phyloP scores from a whole-genome alignment of 2,113 vertebrate species.

The Chitala chitala region DNA sequence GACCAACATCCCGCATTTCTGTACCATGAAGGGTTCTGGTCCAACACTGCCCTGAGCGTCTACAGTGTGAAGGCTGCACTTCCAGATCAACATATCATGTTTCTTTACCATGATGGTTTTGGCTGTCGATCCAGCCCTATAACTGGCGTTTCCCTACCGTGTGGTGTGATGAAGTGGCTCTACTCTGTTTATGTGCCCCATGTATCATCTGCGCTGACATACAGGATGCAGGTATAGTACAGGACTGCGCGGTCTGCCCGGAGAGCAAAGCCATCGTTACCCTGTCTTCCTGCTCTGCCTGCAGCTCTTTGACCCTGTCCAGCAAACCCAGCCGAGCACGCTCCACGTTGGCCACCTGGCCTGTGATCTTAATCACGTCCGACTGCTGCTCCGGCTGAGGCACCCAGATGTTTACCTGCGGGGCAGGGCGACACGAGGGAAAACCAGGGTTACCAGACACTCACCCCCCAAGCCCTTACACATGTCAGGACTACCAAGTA shows the following conservation, averaged over 20 bases:
- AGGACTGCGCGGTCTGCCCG: background rate
- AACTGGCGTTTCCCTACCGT: too few species aligned
- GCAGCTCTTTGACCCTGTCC: constrained; percentile 64
- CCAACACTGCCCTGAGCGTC: too few species aligned
- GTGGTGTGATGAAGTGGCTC: too few species aligned
- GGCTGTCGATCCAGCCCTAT: too few species aligned
- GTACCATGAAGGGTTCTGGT: too few species aligned
- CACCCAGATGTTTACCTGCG: constrained; percentile 71
- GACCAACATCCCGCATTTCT: too few species aligned
- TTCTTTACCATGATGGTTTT: too few species aligned
- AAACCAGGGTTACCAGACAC: too few species aligned
- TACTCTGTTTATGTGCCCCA: background rate
- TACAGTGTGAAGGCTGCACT: too few species aligned
- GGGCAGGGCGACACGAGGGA: background rate
- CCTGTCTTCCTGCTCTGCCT: constrained; percentile 71
- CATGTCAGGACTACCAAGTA: background rate
- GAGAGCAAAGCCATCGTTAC: constrained; percentile 38
- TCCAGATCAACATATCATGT: too few species aligned
- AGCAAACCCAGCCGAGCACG: constrained; percentile 62
- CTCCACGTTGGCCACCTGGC: constrained; percentile 62
- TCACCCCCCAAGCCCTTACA: background rate
- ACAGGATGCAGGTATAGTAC: background rate
- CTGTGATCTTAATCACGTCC: constrained; percentile 67
- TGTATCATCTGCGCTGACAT: background rate
- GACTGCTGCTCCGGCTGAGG: constrained; percentile 67